phyloP scores from a whole-genome alignment of 1,140 invertebrate species.

The Cydia pomonella region DNA sequence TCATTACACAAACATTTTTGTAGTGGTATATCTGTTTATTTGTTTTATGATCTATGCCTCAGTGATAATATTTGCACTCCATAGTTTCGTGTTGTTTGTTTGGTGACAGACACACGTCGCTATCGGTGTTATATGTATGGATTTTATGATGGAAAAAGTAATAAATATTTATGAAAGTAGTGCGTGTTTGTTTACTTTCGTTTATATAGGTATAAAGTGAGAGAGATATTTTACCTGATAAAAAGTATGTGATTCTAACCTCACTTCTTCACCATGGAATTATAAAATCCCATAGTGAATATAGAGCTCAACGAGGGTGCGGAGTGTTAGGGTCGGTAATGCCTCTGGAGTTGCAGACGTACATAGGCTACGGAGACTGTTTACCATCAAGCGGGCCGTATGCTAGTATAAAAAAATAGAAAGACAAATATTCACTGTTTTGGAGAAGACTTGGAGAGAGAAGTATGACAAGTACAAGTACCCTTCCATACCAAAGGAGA shows the following conservation, averaged over 20 bases:
- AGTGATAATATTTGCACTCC: conserved; percentile 9
- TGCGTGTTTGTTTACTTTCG: background rate
- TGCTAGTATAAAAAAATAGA: too few relatives aligned
- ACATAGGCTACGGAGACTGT: too few relatives aligned
- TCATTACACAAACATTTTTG: background rate
- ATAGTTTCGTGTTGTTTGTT: conserved; percentile 10
- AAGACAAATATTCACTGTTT: too few relatives aligned
- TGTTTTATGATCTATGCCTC: background rate
- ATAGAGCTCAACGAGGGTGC: too few relatives aligned
- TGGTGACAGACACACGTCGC: background rate
- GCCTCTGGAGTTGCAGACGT: too few relatives aligned
- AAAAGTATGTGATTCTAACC: background rate
- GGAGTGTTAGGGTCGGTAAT: too few relatives aligned
- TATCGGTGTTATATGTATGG: background rate
- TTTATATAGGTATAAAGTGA: background rate
- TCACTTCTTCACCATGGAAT: too few relatives aligned
- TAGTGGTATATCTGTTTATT: background rate
- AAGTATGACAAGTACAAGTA: too few relatives aligned
- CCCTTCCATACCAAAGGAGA: too few relatives aligned
- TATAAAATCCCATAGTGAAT: too few relatives aligned
- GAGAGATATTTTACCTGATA: background rate
- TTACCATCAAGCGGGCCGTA: too few relatives aligned
- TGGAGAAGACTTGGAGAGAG: too few relatives aligned
- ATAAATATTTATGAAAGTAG: background rate
- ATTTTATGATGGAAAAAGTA: conserved; percentile 9